Evolutionary conservation across 2,113 vertebrate species (phyloP).

Genomic region (Equus przewalskii): DNA sequence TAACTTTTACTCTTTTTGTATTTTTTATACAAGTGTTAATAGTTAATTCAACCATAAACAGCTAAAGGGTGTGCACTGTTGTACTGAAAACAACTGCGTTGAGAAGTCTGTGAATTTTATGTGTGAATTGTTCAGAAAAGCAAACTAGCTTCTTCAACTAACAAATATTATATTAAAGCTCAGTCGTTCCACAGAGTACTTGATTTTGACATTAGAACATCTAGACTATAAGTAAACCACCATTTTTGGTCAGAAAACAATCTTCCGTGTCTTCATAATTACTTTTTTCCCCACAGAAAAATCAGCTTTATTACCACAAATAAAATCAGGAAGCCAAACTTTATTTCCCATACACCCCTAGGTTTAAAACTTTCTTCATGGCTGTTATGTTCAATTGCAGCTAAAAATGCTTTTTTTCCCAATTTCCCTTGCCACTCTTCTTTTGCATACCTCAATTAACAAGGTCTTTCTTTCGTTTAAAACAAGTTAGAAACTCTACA

Average conservation of each 20-base stretch:
- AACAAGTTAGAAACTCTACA: background rate
- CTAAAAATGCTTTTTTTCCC: background rate
- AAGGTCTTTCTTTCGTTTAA: background rate
- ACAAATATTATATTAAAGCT: background rate
- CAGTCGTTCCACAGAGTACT: background rate
- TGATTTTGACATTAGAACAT: background rate
- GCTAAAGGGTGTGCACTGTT: conserved; percentile 23
- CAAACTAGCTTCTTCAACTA: conserved; percentile 23
- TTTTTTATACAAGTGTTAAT: conserved; percentile 75
- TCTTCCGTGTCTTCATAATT: background rate
- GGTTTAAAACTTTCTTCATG: background rate
- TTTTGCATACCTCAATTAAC: background rate
- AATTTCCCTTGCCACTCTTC: background rate
- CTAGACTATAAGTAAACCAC: background rate
- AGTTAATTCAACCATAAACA: conserved; percentile 63
- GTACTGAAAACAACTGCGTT: conserved; percentile 16
- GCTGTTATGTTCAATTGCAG: background rate
- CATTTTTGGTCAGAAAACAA: background rate
- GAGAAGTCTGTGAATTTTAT: background rate
- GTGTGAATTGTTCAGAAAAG: conserved; percentile 56
- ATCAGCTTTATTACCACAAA: background rate
- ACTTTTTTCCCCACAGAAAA: background rate
- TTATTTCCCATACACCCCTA: background rate
- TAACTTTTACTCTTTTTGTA: conserved; percentile 66
- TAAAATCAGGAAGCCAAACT: background rate